Conservation (phyloP, 1,140 invertebrate genomes). For the Drosophila oshimai region DNA sequence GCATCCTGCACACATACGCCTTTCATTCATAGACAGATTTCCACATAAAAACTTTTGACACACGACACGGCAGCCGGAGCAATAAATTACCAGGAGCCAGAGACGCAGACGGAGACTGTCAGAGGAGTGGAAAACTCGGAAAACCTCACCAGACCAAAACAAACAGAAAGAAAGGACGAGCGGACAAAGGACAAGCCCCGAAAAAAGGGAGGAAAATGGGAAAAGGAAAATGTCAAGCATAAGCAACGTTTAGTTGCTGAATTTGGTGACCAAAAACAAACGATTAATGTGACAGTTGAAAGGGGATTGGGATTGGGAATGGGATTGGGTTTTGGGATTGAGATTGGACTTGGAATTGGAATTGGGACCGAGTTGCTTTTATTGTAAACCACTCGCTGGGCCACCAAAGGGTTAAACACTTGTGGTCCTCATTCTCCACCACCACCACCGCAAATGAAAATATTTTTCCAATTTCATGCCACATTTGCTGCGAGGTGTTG, state of each 20-base stretch:
- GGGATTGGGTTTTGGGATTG: background rate
- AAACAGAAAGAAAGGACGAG: conserved; percentile 50
- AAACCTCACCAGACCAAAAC: conserved; percentile 61
- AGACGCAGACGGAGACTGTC: conserved; percentile 38
- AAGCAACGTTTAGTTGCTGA: conserved; percentile 73
- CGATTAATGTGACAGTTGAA: conserved; percentile 82
- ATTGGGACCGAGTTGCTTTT: conserved; percentile 56
- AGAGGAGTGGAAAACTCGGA: conserved; percentile 1
- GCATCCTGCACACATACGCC: conserved; percentile 42
- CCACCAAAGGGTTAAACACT: conserved; percentile 66
- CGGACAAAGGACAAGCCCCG: conserved; percentile 36
- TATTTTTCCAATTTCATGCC: conserved; percentile 72
- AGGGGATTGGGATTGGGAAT: conserved; percentile 31
- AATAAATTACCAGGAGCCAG: conserved; percentile 68
- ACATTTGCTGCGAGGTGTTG: conserved; percentile 75
- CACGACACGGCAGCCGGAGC: conserved; percentile 72
- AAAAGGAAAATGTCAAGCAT: conserved; percentile 36
- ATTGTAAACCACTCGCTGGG: conserved; percentile 59
- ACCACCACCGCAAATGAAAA: conserved; percentile 29
- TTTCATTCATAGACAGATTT: conserved; percentile 78
- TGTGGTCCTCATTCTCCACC: conserved; percentile 44
- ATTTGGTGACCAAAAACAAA: conserved; percentile 81
- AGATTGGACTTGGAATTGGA: conserved; percentile 17
- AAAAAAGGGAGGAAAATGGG: conserved; percentile 34
- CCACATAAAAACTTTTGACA: conserved; percentile 77